These are phyloP conservation scores for Pelmatolapia mariae DNA, from an alignment of 2,113 vertebrate genomes.

Conservation along the genomic window DNA sequence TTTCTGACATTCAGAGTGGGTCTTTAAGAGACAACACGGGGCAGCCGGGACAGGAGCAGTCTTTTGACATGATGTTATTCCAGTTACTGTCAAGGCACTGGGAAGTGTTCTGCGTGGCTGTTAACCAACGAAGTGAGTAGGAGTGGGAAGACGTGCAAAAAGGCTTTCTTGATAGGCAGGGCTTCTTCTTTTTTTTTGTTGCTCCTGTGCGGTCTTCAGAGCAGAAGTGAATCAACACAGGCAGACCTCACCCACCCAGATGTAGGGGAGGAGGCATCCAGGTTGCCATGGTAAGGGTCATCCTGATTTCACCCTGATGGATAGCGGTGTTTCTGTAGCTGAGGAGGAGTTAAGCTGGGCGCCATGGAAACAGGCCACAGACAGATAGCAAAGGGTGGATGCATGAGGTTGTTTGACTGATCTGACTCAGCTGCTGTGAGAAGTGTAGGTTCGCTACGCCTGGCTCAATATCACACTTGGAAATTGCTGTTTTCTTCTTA, in stretches of 20 bases:
- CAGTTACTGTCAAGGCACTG: constrained; percentile 2
- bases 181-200: neutral
- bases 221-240: constrained; percentile 45
- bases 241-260: constrained; percentile 57
- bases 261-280: constrained; percentile 54
- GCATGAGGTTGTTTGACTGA: constrained; percentile 54
- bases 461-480: constrained; percentile 43
- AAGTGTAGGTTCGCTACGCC: constrained; percentile 53
- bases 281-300: constrained; percentile 75
- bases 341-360: constrained; percentile 64
- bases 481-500: constrained; percentile 50
- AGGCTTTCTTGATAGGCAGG: neutral
- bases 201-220: constrained; percentile 17
- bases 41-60: neutral
- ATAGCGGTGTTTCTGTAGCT: constrained; percentile 49
- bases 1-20: constrained; percentile 24
- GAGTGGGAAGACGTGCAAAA: neutral
- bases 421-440: constrained; percentile 57
- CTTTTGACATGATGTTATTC: constrained; percentile 14
- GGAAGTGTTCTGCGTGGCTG: neutral
- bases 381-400: constrained; percentile 41
- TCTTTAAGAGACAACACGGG: neutral
- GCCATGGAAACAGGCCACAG: constrained; percentile 74
- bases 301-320: constrained; percentile 61
- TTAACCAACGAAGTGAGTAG: constrained; percentile 1